Conservation (phyloP, 2,797 vertebrate genomes). For the Argentina silus region DNA sequence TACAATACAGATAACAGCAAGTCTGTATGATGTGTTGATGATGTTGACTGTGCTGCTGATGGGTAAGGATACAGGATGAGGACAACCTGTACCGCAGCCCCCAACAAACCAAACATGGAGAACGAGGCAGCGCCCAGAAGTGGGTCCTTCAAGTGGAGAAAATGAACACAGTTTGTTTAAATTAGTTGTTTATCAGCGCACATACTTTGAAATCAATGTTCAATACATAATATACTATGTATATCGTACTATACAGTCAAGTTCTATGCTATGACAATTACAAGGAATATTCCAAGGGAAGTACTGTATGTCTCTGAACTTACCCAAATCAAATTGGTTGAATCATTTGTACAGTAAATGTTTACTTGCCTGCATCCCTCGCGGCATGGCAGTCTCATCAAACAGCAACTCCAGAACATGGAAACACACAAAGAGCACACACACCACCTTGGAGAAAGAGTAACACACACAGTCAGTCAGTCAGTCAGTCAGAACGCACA, state of each 20-base stretch:
- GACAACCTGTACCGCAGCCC: slow-evolving; percentile 84
- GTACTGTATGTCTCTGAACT: neutral
- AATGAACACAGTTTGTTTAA: neutral
- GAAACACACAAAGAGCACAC: slow-evolving; percentile 84
- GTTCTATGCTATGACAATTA: neutral
- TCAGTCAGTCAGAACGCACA: neutral
- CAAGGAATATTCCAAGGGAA: neutral
- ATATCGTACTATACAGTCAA: neutral
- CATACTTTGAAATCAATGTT: neutral
- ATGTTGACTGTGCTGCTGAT: no score
- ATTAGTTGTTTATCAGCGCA: neutral
- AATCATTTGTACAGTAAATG: neutral
- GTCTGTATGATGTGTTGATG: no score
- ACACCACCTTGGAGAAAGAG: slow-evolving; percentile 75
- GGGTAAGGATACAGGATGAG: slow-evolving; percentile 88
- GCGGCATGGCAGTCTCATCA: slow-evolving; percentile 86
- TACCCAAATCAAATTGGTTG: neutral
- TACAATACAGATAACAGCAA: neutral
- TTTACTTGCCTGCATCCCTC: slow-evolving; percentile 82
- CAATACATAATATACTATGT: neutral
- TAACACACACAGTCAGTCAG: neutral
- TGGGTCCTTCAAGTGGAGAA: slow-evolving; percentile 64
- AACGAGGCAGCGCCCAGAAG: slow-evolving; percentile 85
- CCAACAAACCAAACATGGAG: slow-evolving; percentile 85
- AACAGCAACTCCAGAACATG: slow-evolving; percentile 86